Percentiles rank a stretch among this genome's conserved stretches.
Evolutionary conservation across 2,888 invertebrate genomes (phyloP).

Genomic region (Cosmorhoe ocellata): DNA sequence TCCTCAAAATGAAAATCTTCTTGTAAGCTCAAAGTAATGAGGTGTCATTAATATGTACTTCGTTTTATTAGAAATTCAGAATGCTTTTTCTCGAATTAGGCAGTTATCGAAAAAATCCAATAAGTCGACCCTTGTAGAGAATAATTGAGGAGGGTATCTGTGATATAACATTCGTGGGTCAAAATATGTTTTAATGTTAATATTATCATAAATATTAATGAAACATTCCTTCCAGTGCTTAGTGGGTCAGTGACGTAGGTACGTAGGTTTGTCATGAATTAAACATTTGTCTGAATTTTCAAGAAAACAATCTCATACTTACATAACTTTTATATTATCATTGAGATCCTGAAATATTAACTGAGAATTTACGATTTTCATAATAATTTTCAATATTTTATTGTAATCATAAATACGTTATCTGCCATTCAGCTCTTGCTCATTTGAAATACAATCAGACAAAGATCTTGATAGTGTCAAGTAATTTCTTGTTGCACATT

Average conservation of each 20-base stretch:
- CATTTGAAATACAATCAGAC: slow-evolving; percentile 35
- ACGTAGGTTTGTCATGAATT: slow-evolving; percentile 25
- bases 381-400: too few species aligned
- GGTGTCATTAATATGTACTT: slow-evolving; percentile 29
- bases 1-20: slow-evolving; percentile 24
- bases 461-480: slow-evolving; percentile 45
- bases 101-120: slow-evolving; percentile 38
- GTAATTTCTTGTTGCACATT: slow-evolving; percentile 52
- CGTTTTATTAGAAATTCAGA: slow-evolving; percentile 24
- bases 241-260: slow-evolving; percentile 46
- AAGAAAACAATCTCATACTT: too few species aligned
- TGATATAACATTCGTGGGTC: slow-evolving; percentile 54
- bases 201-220: slow-evolving; percentile 78
- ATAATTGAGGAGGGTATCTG: slow-evolving; percentile 47
- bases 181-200: slow-evolving; percentile 75
- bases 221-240: slow-evolving; percentile 56
- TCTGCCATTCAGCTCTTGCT: too few species aligned
- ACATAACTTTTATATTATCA: too few species aligned
- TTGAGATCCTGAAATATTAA: too few species aligned
- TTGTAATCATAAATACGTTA: too few species aligned
- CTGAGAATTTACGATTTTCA: too few species aligned
- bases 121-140: slow-evolving; percentile 42
- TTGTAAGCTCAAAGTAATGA: slow-evolving; percentile 31
- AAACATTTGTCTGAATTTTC: slow-evolving; percentile 19
- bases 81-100: slow-evolving; percentile 24